A percentile compares a stretch with the other conserved stretches of the same genome.
Conservation (phyloP, 1,140 invertebrate species). For the Rhopalosiphum maidis region DNA sequence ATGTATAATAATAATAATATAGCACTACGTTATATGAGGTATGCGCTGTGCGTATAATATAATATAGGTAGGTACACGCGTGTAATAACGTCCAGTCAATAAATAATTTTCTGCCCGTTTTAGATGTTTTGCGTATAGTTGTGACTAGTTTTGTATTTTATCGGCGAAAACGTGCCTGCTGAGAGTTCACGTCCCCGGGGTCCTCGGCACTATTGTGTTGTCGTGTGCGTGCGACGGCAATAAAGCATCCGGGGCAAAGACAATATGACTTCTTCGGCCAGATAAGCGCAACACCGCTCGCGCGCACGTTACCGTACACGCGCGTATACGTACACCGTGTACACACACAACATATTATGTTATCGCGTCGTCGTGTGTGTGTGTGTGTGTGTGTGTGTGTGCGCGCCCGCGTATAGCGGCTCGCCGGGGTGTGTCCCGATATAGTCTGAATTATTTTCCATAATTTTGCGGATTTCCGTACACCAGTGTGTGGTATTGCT, state of each 20-base stretch:
- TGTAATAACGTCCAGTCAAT: background rate
- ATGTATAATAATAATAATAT: background rate
- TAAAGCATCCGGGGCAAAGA: constrained; percentile 48
- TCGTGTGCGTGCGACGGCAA: constrained; percentile 29
- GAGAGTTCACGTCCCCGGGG: constrained; percentile 43
- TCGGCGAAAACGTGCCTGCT: constrained; percentile 33
- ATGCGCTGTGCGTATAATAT: background rate
- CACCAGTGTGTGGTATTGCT: background rate
- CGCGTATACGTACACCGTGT: background rate
- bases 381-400: too few species aligned
- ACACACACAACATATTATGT: too few species aligned
- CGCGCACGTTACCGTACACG: too few species aligned
- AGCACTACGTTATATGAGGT: background rate
- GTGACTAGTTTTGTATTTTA: constrained; percentile 33
- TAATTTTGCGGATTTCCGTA: constrained; percentile 35
- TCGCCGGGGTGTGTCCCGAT: background rate
- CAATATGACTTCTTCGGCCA: constrained; percentile 35
- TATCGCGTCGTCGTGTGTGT: too few species aligned
- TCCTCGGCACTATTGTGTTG: constrained; percentile 28
- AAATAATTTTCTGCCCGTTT: constrained; percentile 27
- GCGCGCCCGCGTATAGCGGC: too few species aligned
- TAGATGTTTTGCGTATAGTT: constrained; percentile 13
- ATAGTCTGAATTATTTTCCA: constrained; percentile 46
- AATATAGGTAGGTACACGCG: background rate
- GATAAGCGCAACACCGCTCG: background rate